Evolutionary conservation across 1,140 invertebrate species (phyloP).

Genomic region (Drosophila kikkawai): DNA sequence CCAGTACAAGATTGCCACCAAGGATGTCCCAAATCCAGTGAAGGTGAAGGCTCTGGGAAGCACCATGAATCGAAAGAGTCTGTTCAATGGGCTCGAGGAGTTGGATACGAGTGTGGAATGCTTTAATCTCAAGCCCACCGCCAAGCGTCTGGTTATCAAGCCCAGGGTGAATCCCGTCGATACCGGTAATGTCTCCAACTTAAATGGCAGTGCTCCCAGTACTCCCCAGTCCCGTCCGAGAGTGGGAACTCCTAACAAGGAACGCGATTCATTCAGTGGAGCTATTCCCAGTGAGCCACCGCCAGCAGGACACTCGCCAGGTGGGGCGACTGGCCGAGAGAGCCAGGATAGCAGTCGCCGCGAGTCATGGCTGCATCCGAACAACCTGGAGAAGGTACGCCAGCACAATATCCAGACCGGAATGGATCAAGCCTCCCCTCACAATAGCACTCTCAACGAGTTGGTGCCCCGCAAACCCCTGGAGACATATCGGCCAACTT

Average conservation of each 20-base stretch:
- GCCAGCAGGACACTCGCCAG: neutral
- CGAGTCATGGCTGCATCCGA: constrained; percentile 83
- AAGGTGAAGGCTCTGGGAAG: constrained; percentile 87
- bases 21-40: constrained; percentile 86
- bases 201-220: constrained; percentile 13
- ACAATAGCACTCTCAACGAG: constrained; percentile 75
- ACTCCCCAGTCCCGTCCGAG: constrained; percentile 32
- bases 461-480: constrained; percentile 76
- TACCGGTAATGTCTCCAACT: neutral
- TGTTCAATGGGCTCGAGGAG: constrained; percentile 90
- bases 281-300: constrained; percentile 48
- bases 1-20: constrained; percentile 88
- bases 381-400: constrained; percentile 76
- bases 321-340: neutral
- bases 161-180: constrained; percentile 62
- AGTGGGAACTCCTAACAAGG: constrained; percentile 13
- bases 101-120: constrained; percentile 88
- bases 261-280: constrained; percentile 65
- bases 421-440: constrained; percentile 52
- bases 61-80: constrained; percentile 87
- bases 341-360: constrained; percentile 62
- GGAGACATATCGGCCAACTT: constrained; percentile 60
- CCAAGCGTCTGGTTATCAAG: constrained; percentile 88
- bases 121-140: constrained; percentile 88
- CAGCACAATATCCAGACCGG: constrained; percentile 76